phyloP scores from a whole-genome alignment of 2,888 invertebrate genomes.

The Pristionchus exspectatus region DNA sequence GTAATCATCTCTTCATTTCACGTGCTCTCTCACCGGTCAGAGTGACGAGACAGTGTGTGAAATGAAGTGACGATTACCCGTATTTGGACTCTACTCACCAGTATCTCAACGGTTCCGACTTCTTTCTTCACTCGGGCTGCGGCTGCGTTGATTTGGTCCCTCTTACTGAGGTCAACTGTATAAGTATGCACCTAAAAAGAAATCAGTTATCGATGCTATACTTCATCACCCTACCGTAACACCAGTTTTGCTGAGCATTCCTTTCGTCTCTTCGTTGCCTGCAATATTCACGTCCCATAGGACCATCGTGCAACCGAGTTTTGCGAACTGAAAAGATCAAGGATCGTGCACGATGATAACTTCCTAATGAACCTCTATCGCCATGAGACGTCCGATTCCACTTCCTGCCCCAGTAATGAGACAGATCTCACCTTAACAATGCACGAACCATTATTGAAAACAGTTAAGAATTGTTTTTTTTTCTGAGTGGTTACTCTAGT shows the following conservation, averaged over 20 bases:
- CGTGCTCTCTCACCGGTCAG: too few species aligned
- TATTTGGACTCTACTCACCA: conserved; percentile 79
- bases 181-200: conserved; percentile 85
- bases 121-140: conserved; percentile 81
- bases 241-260: conserved; percentile 82
- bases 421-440: conserved; percentile 85
- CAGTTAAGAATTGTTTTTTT: too few species aligned
- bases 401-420: conserved; percentile 93
- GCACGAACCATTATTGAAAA: background rate
- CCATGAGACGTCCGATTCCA: conserved; percentile 87
- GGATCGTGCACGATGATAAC: background rate
- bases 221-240: conserved; percentile 61
- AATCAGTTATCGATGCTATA: background rate
- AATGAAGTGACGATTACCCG: background rate
- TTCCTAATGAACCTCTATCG: conserved; percentile 60
- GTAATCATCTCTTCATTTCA: too few species aligned
- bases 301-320: conserved; percentile 85
- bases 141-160: conserved; percentile 87
- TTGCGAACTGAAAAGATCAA: conserved; percentile 72
- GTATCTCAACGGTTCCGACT: conserved; percentile 88
- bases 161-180: conserved; percentile 88
- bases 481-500: too few species aligned
- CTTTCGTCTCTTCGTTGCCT: conserved; percentile 89
- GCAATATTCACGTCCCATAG: conserved; percentile 91
- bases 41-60: too few species aligned